Base-by-base conservation (phyloP, 2,113 vertebrate genomes). In the Syrmaticus mikado region DNA sequence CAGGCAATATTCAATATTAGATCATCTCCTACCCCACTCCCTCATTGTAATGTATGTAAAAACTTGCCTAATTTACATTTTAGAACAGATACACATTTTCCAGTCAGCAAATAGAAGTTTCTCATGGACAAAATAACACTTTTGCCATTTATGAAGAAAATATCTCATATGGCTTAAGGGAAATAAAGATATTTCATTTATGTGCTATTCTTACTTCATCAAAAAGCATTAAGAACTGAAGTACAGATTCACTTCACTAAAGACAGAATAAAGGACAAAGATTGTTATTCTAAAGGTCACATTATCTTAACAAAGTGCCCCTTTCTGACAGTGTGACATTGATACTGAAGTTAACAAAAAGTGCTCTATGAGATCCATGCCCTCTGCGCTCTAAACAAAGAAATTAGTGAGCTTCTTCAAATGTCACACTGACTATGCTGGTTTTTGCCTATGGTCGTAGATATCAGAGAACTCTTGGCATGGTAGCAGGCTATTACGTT, bases 231-330 rank as follows among this genome's bases (percentile, higher is more conserved):
- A 92, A 89, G 92, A 97, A 96, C 97, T 95, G 94, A 94, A 95
- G 65, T 1, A 94, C 77, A 96, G 93, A 96, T 78, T 91, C 95
- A 71, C 40, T 17, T 61, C 78, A 95, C 73, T 82, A 90, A 89
- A 94, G 90, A 92, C 38, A 93, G 36, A 95, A 94, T 58, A 92
- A 97, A 97, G 97, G 83, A 90, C 86, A 90, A 92, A 90, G 95
- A 97, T 92, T 52, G 97, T 96, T 94, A 92, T 95, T 97, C 85
- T 97, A 98, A 98, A 98, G 98, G 97, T 98, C 97, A 98, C 95
- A 97, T 98, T 98, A 98, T 95, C 97, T 97, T 97, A 98, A 98
- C 97, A 95, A 98, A 98, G 97, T 97, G 95, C 86, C 94, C 95
- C 92, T 95, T 96, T 94, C 90, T 98, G 98, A 97, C 97, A 97